Evolutionary conservation across 2,888 invertebrate genomes (phyloP).

Genomic region (Atethmia centrago): DNA sequence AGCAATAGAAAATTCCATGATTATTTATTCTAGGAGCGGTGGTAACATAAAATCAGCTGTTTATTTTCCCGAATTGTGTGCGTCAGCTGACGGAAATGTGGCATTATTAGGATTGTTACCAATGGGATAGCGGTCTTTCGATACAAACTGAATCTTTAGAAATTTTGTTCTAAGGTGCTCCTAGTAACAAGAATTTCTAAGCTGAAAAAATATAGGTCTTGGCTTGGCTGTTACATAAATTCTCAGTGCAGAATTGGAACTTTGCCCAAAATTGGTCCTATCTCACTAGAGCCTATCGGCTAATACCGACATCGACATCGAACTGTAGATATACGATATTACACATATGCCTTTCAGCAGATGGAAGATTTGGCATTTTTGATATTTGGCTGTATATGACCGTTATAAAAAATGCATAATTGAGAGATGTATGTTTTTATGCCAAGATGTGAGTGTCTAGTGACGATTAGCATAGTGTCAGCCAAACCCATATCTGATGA

Average conservation of each 20-base stretch:
- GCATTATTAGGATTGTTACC: conserved; percentile 33
- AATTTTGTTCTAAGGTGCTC: neutral
- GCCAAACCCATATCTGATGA: conserved; percentile 65
- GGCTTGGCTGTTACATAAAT: conserved; percentile 51
- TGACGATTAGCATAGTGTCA: conserved; percentile 54
- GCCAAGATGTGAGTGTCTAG: conserved; percentile 29
- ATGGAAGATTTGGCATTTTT: conserved; percentile 12
- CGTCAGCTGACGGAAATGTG: conserved; percentile 58
- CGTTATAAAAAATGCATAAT: neutral
- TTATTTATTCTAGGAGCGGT: conserved; percentile 54
- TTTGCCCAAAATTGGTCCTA: conserved; percentile 59
- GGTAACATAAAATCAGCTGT: conserved; percentile 58
- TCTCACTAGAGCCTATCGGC: conserved; percentile 53
- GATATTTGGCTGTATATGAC: neutral
- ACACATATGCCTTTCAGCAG: conserved; percentile 9
- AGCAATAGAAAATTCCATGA: conserved; percentile 57
- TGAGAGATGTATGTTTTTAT: conserved; percentile 10
- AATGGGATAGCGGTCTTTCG: conserved; percentile 10
- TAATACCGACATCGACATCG: conserved; percentile 39
- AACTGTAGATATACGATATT: conserved; percentile 16
- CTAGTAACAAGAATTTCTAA: conserved; percentile 43
- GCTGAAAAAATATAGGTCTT: conserved; percentile 44
- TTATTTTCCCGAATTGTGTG: conserved; percentile 57
- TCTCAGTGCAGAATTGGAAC: conserved; percentile 58
- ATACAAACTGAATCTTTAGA: conserved; percentile 10